Conservation (phyloP, 2,888 invertebrate genomes). For the Philopedon plagiatum region DNA sequence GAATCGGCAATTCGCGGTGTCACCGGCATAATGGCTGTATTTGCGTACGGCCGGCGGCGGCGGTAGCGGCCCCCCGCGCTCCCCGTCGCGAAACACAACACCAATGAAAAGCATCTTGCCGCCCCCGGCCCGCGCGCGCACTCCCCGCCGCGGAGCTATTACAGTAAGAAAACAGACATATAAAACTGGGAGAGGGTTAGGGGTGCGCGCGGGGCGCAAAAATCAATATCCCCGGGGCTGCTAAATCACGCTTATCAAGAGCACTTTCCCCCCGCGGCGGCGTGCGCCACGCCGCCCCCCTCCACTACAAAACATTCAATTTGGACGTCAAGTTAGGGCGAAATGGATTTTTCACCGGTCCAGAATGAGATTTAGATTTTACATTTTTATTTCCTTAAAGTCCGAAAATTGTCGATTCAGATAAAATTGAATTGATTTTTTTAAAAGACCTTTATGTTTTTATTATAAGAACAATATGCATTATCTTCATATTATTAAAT, state of each 20-base stretch:
- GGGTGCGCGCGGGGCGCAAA: slow-evolving; percentile 67
- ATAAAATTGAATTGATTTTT: slow-evolving; percentile 26
- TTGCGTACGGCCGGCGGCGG: slow-evolving; percentile 63
- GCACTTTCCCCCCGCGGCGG: slow-evolving; percentile 69
- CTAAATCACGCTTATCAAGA: slow-evolving; percentile 80
- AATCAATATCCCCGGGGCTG: slow-evolving; percentile 79
- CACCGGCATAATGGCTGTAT: slow-evolving; percentile 68
- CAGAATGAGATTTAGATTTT: slow-evolving; percentile 70
- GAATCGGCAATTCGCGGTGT: slow-evolving; percentile 62
- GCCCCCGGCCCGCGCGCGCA: slow-evolving; percentile 67
- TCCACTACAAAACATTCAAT: slow-evolving; percentile 74
- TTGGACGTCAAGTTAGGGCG: slow-evolving; percentile 74
- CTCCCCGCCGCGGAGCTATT: slow-evolving; percentile 68
- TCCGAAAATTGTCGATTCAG: slow-evolving; percentile 32
- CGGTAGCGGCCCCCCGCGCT: slow-evolving; percentile 46
- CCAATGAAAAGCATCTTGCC: slow-evolving; percentile 66
- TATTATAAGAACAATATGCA: too few relatives aligned
- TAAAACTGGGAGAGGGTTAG: slow-evolving; percentile 70
- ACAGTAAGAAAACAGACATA: slow-evolving; percentile 74
- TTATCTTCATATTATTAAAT: too few relatives aligned
- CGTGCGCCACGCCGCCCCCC: slow-evolving; percentile 65
- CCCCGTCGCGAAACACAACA: slow-evolving; percentile 67
- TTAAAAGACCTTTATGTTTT: too few relatives aligned
- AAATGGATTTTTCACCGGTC: slow-evolving; percentile 73
- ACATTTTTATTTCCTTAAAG: slow-evolving; percentile 43